Conservation (phyloP, 2,888 invertebrate genomes). For the Yponomeuta malinellus region DNA sequence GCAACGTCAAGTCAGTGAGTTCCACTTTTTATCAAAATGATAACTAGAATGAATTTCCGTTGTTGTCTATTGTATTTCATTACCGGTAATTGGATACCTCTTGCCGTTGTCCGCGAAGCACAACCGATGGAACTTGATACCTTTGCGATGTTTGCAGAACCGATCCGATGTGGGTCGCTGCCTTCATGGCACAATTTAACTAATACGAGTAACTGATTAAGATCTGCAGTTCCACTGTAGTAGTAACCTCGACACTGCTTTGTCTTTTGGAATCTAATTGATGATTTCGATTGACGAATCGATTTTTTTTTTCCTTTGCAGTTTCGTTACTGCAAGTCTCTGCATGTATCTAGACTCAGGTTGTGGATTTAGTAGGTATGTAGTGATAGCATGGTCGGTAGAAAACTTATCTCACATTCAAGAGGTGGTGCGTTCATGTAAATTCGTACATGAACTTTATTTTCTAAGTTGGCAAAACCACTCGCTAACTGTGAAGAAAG, state of each 20-base stretch:
- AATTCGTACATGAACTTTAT: too few species aligned
- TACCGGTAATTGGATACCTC: background rate
- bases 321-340: too few species aligned
- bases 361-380: too few species aligned
- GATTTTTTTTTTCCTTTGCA: too few species aligned
- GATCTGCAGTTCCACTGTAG: background rate
- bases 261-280: background rate
- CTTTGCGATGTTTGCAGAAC: conserved; percentile 6
- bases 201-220: background rate
- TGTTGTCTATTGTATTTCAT: background rate
- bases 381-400: too few species aligned
- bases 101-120: background rate
- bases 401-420: too few species aligned
- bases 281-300: background rate
- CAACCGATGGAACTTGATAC: background rate
- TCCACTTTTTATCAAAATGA: too few species aligned
- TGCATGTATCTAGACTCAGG: too few species aligned
- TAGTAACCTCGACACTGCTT: background rate
- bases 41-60: background rate
- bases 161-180: background rate
- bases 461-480: too few species aligned
- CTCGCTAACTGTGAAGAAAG: too few species aligned
- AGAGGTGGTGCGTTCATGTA: too few species aligned
- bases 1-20: too few species aligned
- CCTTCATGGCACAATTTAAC: background rate